phyloP scores from a whole-genome alignment of 2,888 invertebrate genomes.

The Athetis lepigone region DNA sequence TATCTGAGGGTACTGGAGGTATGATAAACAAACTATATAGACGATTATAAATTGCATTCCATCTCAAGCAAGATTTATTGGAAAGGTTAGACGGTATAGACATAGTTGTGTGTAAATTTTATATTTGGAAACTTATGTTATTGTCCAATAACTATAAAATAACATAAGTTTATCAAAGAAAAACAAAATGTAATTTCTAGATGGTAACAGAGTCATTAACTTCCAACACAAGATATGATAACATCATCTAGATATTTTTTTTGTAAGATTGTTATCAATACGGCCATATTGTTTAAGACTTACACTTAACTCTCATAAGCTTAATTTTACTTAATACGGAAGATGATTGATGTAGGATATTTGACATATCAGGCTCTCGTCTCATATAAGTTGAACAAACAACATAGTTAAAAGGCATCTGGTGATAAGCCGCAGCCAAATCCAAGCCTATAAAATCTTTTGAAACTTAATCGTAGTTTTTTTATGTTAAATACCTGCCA shows the following conservation, averaged over 20 bases:
- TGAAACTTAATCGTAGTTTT: background rate
- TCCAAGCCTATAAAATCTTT: constrained; percentile 1
- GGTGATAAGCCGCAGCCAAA: background rate
- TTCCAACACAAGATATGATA: too few relatives aligned
- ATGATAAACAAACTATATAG: too few relatives aligned
- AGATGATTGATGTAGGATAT: too few relatives aligned
- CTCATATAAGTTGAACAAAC: background rate
- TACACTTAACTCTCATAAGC: background rate
- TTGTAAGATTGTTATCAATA: background rate
- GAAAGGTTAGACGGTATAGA: too few relatives aligned
- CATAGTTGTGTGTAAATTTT: too few relatives aligned
- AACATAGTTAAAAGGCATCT: background rate
- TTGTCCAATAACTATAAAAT: too few relatives aligned
- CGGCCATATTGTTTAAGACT: background rate
- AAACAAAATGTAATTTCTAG: background rate
- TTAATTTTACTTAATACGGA: too few relatives aligned
- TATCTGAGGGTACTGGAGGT: constrained; percentile 64
- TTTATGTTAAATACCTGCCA: constrained; percentile 50
- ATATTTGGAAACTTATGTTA: too few relatives aligned
- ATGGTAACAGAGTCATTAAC: background rate
- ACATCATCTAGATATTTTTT: constrained; percentile 17
- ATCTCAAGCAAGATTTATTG: background rate
- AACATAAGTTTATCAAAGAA: background rate
- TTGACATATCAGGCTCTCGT: too few relatives aligned
- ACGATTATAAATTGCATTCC: too few relatives aligned